Percentiles rank a stretch among this genome's conserved stretches.
phyloP scores from a whole-genome alignment of 2,797 vertebrate genomes.

The Yasuhikotakia modesta region DNA sequence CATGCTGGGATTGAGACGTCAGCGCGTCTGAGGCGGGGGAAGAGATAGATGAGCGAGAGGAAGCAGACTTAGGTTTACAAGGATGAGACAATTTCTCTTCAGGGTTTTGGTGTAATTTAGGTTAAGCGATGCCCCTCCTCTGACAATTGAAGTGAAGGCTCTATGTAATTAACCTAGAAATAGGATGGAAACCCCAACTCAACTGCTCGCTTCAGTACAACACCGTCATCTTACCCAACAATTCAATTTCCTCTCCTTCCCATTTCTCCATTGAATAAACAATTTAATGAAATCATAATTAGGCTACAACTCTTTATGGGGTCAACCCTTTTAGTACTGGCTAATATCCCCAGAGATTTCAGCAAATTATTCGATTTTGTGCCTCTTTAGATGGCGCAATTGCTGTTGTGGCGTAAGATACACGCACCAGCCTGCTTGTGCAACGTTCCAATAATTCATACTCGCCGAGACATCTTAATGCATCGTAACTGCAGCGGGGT shows the following conservation, averaged over 20 bases:
- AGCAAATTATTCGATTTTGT: conserved; percentile 45
- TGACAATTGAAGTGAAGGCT: conserved; percentile 61
- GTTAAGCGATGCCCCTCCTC: conserved; percentile 57
- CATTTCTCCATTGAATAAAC: conserved; percentile 56
- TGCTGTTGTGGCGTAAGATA: background rate
- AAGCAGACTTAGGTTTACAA: conserved; percentile 54
- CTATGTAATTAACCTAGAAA: conserved; percentile 65
- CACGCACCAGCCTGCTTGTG: background rate
- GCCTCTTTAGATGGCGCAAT: conserved; percentile 5
- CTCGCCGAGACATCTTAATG: conserved; percentile 38
- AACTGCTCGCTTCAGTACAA: conserved; percentile 50
- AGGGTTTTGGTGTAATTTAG: conserved; percentile 64
- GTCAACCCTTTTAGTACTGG: conserved; percentile 56
- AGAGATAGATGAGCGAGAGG: conserved; percentile 45
- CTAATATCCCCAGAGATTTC: conserved; percentile 46
- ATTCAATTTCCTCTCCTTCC: conserved; percentile 58
- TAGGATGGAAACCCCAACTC: conserved; percentile 60
- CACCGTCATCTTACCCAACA: conserved; percentile 60
- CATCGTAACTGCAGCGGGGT: conserved; percentile 14
- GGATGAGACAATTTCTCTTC: conserved; percentile 61
- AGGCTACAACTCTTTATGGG: conserved; percentile 52
- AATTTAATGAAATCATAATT: conserved; percentile 61
- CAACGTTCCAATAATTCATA: conserved; percentile 19
- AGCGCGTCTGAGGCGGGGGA: conserved; percentile 38
- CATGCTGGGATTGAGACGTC: conserved; percentile 41